phyloP scores from a whole-genome alignment of 2,888 invertebrate species.

The Dynastes maya region DNA sequence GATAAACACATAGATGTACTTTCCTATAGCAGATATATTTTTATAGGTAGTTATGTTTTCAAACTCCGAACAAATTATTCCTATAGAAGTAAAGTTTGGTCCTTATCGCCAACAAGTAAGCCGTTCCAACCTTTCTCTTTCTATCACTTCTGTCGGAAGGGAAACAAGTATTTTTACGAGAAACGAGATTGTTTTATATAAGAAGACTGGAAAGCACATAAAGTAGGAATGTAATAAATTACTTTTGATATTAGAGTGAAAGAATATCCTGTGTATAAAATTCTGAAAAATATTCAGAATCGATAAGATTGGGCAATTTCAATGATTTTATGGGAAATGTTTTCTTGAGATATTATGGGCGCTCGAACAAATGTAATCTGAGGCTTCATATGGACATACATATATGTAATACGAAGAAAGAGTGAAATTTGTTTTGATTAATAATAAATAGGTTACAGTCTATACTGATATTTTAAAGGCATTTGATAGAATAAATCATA shows the following conservation, averaged over 20 bases:
- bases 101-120: conserved; percentile 20
- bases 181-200: not conserved
- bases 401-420: no score
- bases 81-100: conserved; percentile 10
- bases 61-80: conserved; percentile 22
- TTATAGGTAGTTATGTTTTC: conserved; percentile 3
- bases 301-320: no score
- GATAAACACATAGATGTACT: conserved; percentile 8
- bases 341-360: no score
- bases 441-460: no score
- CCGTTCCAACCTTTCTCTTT: not conserved
- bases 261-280: no score
- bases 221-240: not conserved
- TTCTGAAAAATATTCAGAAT: no score
- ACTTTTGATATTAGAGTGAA: not conserved
- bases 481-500: no score
- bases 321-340: no score
- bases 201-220: not conserved
- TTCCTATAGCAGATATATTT: conserved; percentile 5
- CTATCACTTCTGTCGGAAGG: not conserved
- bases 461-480: no score
- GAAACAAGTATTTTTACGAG: not conserved
- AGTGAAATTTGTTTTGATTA: no score
- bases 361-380: no score
- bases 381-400: no score